Conservation (phyloP, 2,113 vertebrate genomes). For the Zosterops lateralis region DNA sequence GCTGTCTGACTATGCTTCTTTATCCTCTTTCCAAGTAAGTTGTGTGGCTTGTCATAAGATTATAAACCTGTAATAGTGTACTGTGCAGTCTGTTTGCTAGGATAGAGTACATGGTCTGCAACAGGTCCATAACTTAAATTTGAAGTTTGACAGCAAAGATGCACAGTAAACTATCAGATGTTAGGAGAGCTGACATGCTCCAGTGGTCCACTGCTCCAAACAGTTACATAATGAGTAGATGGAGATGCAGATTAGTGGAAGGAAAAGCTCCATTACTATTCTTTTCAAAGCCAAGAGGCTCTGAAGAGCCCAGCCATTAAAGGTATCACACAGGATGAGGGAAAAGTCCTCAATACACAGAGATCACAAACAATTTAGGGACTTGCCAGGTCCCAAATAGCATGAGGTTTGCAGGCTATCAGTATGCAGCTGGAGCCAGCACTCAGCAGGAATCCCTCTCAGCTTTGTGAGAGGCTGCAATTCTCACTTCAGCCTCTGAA, state of each 20-base stretch:
- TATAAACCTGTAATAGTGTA: background rate
- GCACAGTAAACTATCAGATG: background rate
- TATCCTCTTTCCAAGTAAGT: background rate
- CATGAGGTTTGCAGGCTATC: background rate
- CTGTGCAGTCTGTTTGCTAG: background rate
- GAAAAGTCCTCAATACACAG: background rate
- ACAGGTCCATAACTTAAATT: background rate
- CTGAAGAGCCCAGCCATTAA: background rate
- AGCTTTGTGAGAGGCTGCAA: background rate
- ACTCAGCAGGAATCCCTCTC: background rate
- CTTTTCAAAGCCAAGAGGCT: background rate
- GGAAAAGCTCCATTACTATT: background rate
- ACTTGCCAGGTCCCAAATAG: background rate
- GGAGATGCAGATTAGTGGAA: background rate
- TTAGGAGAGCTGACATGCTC: background rate
- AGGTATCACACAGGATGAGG: background rate
- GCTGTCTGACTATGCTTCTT: background rate
- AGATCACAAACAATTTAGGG: background rate
- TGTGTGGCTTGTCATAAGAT: background rate
- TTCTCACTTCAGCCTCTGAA: background rate
- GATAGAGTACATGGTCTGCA: background rate
- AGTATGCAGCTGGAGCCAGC: background rate
- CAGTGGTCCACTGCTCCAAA: background rate
- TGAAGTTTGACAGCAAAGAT: background rate
- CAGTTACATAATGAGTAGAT: background rate